These are phyloP conservation scores for Chaetodon auriga DNA, from an alignment of 2,113 vertebrate species.

Conservation along the genomic window DNA sequence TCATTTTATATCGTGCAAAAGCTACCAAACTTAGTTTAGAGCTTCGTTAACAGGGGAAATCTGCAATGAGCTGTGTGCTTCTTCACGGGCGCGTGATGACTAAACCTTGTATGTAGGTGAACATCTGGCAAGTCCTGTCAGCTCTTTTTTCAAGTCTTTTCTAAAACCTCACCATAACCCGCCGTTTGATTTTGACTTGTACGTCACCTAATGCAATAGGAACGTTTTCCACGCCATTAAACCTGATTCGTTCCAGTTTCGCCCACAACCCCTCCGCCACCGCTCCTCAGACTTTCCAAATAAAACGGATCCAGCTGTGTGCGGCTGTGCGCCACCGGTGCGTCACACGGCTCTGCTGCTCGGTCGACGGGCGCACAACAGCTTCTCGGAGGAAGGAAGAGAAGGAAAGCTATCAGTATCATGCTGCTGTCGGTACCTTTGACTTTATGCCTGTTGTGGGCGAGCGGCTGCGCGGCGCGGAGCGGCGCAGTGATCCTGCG, in stretches of 20 bases:
- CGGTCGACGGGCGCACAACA: neutral
- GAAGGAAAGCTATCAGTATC: conserved; percentile 58
- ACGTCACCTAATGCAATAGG: neutral
- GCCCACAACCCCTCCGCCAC: neutral
- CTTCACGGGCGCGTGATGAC: no score
- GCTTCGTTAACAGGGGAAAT: no score
- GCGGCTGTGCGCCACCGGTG: conserved; percentile 50
- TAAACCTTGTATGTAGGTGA: no score
- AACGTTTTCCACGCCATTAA: conserved; percentile 30
- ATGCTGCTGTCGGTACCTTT: conserved; percentile 55
- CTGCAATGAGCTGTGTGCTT: no score
- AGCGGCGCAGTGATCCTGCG: conserved; percentile 32
- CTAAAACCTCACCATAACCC: neutral
- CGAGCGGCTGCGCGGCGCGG: conserved; percentile 16
- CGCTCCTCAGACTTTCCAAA: conserved; percentile 73
- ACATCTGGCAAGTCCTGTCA: no score
- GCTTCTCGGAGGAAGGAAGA: neutral
- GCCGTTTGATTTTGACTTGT: neutral
- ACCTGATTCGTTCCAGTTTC: conserved; percentile 17
- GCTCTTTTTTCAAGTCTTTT: no score
- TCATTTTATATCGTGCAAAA: no score
- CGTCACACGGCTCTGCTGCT: conserved; percentile 45
- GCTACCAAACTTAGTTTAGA: no score
- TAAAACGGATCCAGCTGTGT: conserved; percentile 73
- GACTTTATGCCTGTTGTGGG: conserved; percentile 50